A percentile compares a stretch with the other conserved stretches of the same genome.
Evolutionary conservation across 2,113 vertebrate genomes (phyloP).

Genomic region (Eulemur macaco): DNA sequence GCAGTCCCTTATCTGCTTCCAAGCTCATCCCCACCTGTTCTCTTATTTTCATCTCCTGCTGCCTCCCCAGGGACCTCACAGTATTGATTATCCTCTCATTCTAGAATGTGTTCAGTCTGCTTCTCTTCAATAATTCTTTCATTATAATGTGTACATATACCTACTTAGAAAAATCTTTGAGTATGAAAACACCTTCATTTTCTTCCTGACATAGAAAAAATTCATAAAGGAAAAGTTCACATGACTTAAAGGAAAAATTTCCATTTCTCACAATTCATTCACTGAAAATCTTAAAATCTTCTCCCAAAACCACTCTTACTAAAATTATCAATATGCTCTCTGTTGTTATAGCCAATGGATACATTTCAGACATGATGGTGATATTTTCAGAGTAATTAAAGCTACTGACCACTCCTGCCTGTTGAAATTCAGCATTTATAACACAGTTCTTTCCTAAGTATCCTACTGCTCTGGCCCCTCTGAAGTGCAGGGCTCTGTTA

Average conservation of each 20-base stretch:
- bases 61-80: neutral
- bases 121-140: neutral
- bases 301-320: neutral
- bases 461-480: neutral
- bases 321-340: neutral
- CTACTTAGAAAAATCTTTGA: neutral
- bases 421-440: neutral
- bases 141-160: neutral
- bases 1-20: neutral
- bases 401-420: neutral
- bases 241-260: neutral
- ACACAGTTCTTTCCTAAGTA: neutral
- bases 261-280: neutral
- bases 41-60: neutral
- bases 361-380: neutral
- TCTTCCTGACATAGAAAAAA: neutral
- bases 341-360: neutral
- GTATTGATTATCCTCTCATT: neutral
- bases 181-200: neutral
- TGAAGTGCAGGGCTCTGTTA: neutral
- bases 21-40: neutral
- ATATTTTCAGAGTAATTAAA: neutral
- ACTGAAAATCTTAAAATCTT: neutral
- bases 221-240: neutral
- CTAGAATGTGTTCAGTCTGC: neutral